Evolutionary conservation across 2,888 invertebrate species (phyloP).

Genomic region (Caradrina clavipalpis): DNA sequence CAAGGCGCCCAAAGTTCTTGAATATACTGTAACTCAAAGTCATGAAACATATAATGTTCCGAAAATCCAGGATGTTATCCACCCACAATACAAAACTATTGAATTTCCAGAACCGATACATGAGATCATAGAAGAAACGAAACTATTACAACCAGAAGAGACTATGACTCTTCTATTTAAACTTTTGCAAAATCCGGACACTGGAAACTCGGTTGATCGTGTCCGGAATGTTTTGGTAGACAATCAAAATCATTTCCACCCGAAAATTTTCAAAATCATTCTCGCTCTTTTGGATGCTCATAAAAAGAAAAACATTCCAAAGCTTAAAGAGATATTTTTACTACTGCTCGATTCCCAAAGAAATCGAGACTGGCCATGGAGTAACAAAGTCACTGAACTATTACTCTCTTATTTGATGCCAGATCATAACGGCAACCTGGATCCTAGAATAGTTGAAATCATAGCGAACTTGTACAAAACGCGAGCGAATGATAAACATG

Average conservation of each 20-base stretch:
- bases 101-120: background rate
- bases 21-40: slow-evolving; percentile 5
- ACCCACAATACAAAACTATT: no score
- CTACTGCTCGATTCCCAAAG: slow-evolving; percentile 30
- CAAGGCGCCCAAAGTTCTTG: background rate
- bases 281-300: slow-evolving; percentile 23
- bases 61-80: slow-evolving; percentile 2
- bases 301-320: slow-evolving; percentile 24
- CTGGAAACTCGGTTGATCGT: slow-evolving; percentile 20
- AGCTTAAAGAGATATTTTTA: slow-evolving; percentile 35
- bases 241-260: slow-evolving; percentile 36
- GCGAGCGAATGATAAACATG: slow-evolving; percentile 15
- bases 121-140: slow-evolving; percentile 9
- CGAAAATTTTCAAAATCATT: slow-evolving; percentile 20
- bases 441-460: slow-evolving; percentile 41
- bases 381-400: slow-evolving; percentile 24
- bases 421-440: slow-evolving; percentile 40
- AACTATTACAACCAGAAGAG: slow-evolving; percentile 36
- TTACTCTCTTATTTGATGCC: slow-evolving; percentile 33
- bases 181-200: slow-evolving; percentile 20
- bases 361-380: slow-evolving; percentile 37
- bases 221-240: slow-evolving; percentile 18
- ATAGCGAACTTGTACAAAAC: slow-evolving; percentile 28
- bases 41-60: slow-evolving; percentile 25
- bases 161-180: slow-evolving; percentile 18